Conservation (phyloP, 2,113 vertebrate genomes). For the Dascyllus trimaculatus region DNA sequence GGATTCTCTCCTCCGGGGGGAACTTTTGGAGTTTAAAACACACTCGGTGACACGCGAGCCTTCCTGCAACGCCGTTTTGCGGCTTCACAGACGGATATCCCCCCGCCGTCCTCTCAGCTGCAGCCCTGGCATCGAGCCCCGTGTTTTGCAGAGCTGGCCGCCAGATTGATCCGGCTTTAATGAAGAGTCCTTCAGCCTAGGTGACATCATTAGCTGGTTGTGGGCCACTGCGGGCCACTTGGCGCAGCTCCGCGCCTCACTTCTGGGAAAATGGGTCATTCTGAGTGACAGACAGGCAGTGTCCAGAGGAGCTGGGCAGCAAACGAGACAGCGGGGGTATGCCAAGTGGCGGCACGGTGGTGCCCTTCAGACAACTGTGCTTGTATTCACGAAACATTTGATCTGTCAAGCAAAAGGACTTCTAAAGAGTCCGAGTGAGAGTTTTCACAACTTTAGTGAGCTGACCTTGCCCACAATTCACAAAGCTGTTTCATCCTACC, state of each 20-base stretch:
- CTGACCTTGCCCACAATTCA: background rate
- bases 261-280: constrained; percentile 65
- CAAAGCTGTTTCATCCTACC: too few species aligned
- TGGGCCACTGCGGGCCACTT: constrained; percentile 61
- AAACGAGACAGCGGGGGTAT: constrained; percentile 29
- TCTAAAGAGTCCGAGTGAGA: constrained; percentile 1
- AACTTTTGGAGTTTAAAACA: constrained; percentile 26
- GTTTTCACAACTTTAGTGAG: constrained; percentile 1
- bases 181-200: constrained; percentile 80
- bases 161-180: constrained; percentile 81
- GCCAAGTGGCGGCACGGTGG: constrained; percentile 2
- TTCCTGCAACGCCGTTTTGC: background rate
- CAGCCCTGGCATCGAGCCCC: constrained; percentile 45
- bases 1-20: constrained; percentile 4
- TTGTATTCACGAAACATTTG: constrained; percentile 9
- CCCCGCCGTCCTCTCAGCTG: constrained; percentile 19
- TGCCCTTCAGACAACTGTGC: constrained; percentile 48
- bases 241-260: constrained; percentile 41
- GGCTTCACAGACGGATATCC: background rate
- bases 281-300: constrained; percentile 61
- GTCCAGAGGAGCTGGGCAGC: constrained; percentile 38
- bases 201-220: constrained; percentile 80
- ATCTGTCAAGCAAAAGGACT: constrained; percentile 9
- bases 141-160: constrained; percentile 33
- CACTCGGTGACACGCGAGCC: background rate